Percentiles rank a stretch among this genome's conserved stretches.
phyloP scores from a whole-genome alignment of 2,888 invertebrate species.

The Andrena camellia region DNA sequence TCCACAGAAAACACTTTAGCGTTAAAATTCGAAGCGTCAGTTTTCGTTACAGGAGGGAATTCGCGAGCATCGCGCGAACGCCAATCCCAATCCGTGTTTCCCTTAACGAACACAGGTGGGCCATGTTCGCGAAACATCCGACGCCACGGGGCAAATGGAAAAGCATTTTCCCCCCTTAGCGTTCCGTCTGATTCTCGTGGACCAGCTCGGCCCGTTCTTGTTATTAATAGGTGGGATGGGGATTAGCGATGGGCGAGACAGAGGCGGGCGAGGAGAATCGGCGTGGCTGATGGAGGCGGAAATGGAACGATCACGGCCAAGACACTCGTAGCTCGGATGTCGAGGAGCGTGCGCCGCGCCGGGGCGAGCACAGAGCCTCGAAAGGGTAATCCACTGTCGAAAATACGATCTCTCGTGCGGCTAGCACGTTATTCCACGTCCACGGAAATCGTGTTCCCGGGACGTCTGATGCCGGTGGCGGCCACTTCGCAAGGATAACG shows the following conservation, averaged over 20 bases:
- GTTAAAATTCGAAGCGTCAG: not conserved
- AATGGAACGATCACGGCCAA: conserved; percentile 73
- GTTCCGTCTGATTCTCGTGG: conserved; percentile 39
- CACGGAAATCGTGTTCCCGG: conserved; percentile 68
- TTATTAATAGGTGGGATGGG: conserved; percentile 68
- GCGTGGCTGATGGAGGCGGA: conserved; percentile 74
- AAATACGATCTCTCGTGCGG: conserved; percentile 68
- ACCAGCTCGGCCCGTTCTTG: conserved; percentile 49
- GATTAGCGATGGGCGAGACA: conserved; percentile 59
- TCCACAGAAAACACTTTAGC: not conserved
- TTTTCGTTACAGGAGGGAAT: not conserved
- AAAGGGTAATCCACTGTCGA: conserved; percentile 74
- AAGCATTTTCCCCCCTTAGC: conserved; percentile 28
- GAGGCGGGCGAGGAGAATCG: conserved; percentile 58
- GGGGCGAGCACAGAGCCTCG: conserved; percentile 44
- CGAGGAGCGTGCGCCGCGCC: conserved; percentile 25
- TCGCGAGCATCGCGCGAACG: not conserved
- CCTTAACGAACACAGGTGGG: conserved; percentile 29
- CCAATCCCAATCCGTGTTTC: conserved; percentile 13
- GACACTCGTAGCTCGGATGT: conserved; percentile 62
- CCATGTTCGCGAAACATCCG: conserved; percentile 17
- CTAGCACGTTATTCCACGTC: conserved; percentile 68
- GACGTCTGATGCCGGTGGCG: conserved; percentile 35
- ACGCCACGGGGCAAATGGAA: conserved; percentile 25
- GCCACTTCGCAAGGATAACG: conserved; percentile 40